Conservation (phyloP, 2,888 invertebrate genomes). For the Cerceris rybyensis region DNA sequence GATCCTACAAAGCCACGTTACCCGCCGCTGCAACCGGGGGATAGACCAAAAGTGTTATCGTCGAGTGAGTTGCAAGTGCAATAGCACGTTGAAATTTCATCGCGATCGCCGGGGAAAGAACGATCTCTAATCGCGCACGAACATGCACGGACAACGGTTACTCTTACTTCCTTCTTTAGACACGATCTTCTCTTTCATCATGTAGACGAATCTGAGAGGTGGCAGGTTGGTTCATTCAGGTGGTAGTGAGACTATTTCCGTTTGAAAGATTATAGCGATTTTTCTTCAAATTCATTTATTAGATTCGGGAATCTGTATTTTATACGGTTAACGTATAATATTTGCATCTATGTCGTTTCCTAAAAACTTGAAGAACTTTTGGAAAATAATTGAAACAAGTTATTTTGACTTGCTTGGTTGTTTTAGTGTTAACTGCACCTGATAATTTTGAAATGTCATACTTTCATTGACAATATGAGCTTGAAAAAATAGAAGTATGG, state of each 20-base stretch:
- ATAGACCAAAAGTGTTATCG: constrained; percentile 49
- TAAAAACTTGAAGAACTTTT: too few species aligned
- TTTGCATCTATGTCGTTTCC: too few species aligned
- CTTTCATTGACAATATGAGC: too few species aligned
- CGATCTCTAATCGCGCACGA: constrained; percentile 34
- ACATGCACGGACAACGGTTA: constrained; percentile 29
- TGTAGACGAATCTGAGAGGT: too few species aligned
- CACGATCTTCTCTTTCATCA: background rate
- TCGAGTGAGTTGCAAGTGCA: constrained; percentile 50
- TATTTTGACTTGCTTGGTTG: too few species aligned
- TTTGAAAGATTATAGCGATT: background rate
- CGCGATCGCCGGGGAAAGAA: constrained; percentile 36
- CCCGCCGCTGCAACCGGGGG: constrained; percentile 33
- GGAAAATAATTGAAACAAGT: too few species aligned
- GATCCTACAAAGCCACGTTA: constrained; percentile 44
- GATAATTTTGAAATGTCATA: too few species aligned
- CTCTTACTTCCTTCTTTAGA: constrained; percentile 22
- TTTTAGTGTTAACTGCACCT: too few species aligned
- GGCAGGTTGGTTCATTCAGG: background rate
- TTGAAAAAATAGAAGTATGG: too few species aligned
- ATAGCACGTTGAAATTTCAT: constrained; percentile 47
- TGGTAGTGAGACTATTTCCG: background rate
- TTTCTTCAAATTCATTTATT: background rate
- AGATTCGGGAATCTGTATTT: too few species aligned
- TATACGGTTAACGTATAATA: too few species aligned